A percentile compares a stretch with the other conserved stretches of the same genome.
phyloP scores from a whole-genome alignment of 2,113 vertebrate species.

The Gallinago media region DNA sequence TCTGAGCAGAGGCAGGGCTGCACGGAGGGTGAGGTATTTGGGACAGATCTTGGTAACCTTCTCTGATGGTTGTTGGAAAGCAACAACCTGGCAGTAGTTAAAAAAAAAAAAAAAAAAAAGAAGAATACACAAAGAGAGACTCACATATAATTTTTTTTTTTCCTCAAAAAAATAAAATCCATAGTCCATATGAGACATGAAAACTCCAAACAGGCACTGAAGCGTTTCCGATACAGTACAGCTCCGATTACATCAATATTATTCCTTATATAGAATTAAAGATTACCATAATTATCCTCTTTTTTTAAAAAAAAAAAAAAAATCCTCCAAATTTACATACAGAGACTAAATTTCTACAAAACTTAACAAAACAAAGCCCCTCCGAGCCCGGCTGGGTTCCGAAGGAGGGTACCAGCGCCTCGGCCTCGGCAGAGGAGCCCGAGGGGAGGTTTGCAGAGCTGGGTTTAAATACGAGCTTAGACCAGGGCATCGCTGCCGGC shows the following conservation, averaged over 20 bases:
- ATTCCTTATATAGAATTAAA: conserved; percentile 54
- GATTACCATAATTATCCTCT: conserved; percentile 52
- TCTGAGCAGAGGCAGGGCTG: conserved; percentile 7
- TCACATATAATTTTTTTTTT: conserved; percentile 64
- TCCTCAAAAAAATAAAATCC: conserved; percentile 78
- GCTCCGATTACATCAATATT: conserved; percentile 62
- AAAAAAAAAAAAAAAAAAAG: neutral
- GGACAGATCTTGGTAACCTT: conserved; percentile 26
- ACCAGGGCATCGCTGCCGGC: neutral
- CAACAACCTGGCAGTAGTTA: conserved; percentile 61
- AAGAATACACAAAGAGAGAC: conserved; percentile 60
- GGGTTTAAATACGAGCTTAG: conserved; percentile 10
- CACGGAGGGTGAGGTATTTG: conserved; percentile 59
- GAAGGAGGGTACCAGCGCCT: conserved; percentile 21
- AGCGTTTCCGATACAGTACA: conserved; percentile 45
- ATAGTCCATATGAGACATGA: conserved; percentile 60
- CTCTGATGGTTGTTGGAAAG: conserved; percentile 8
- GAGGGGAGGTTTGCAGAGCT: conserved; percentile 4
- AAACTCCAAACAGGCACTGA: conserved; percentile 58
- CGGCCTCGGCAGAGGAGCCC: neutral
- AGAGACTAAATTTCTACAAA: conserved; percentile 74
- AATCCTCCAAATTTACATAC: conserved; percentile 72
- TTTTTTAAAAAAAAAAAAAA: conserved; percentile 33
- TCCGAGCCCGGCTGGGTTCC: conserved; percentile 56
- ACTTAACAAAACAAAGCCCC: conserved; percentile 48